Percentiles rank a stretch among this genome's conserved stretches.
phyloP scores from a whole-genome alignment of 2,797 vertebrate genomes.

The Anisognathus igniventris region DNA sequence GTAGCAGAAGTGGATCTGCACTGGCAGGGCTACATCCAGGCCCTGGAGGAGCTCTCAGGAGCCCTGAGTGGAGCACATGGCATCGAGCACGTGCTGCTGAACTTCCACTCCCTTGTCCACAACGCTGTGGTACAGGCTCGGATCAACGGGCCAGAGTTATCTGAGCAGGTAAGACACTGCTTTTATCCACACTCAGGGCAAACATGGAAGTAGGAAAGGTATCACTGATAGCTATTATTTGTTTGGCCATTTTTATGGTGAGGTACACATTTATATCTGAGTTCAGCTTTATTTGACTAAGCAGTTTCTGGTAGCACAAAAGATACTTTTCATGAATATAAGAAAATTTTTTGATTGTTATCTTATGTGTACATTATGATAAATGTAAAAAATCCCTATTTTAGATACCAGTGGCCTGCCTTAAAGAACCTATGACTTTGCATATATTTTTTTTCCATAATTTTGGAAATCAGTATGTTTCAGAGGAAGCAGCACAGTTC shows the following conservation, averaged over 20 bases:
- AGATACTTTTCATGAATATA: neutral
- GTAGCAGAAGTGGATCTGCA: slow-evolving; percentile 84
- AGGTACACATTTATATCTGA: neutral
- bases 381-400: neutral
- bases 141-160: slow-evolving; percentile 69
- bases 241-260: neutral
- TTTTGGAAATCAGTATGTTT: neutral
- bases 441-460: neutral
- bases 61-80: slow-evolving; percentile 75
- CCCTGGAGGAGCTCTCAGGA: slow-evolving; percentile 81
- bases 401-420: neutral
- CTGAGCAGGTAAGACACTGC: slow-evolving; percentile 74
- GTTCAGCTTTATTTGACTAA: neutral
- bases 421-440: neutral
- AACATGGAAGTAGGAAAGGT: neutral
- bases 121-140: slow-evolving; percentile 78
- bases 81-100: slow-evolving; percentile 81
- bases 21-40: slow-evolving; percentile 83
- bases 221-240: neutral
- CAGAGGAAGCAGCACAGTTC: neutral
- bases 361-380: neutral
- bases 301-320: neutral
- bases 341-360: neutral
- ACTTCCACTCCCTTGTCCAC: slow-evolving; percentile 76
- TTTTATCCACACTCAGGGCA: fast-evolving